Evolutionary conservation across 2,113 vertebrate genomes (phyloP).

Genomic region (Oryzias woworae): DNA sequence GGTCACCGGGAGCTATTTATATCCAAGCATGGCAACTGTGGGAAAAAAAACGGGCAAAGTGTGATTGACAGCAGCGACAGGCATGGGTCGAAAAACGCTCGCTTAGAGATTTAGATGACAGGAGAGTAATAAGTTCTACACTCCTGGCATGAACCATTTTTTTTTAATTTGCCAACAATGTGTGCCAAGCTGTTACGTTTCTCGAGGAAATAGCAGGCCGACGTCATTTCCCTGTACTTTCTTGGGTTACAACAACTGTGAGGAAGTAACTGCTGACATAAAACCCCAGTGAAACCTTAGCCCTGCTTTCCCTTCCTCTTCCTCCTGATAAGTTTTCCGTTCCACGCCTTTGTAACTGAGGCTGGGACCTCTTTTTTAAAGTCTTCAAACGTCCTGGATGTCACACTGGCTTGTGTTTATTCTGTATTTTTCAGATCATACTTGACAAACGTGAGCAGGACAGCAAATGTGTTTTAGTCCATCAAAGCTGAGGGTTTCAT

Average conservation of each 20-base stretch:
- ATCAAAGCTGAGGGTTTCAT: constrained; percentile 63
- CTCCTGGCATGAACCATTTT: not conserved
- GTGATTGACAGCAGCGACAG: constrained; percentile 44
- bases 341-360: constrained; percentile 41
- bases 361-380: constrained; percentile 36
- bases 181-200: not conserved
- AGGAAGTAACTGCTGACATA: constrained; percentile 39
- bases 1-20: constrained; percentile 55
- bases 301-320: constrained; percentile 48
- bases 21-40: constrained; percentile 11
- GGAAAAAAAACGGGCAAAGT: constrained; percentile 7
- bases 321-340: constrained; percentile 31
- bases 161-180: not conserved
- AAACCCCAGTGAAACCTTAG: constrained; percentile 59
- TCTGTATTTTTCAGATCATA: constrained; percentile 6
- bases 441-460: constrained; percentile 5
- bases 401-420: not conserved
- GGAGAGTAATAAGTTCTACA: not conserved
- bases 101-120: constrained; percentile 6
- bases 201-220: not conserved
- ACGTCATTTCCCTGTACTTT: not conserved
- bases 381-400: constrained; percentile 13
- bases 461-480: constrained; percentile 39
- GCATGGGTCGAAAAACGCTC: constrained; percentile 18
- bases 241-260: constrained; percentile 49